Percentiles rank a stretch among this genome's conserved stretches.
These are phyloP conservation scores for Coenobita brevimanus DNA, from an alignment of 1,140 invertebrate genomes.

Conservation along the genomic window DNA sequence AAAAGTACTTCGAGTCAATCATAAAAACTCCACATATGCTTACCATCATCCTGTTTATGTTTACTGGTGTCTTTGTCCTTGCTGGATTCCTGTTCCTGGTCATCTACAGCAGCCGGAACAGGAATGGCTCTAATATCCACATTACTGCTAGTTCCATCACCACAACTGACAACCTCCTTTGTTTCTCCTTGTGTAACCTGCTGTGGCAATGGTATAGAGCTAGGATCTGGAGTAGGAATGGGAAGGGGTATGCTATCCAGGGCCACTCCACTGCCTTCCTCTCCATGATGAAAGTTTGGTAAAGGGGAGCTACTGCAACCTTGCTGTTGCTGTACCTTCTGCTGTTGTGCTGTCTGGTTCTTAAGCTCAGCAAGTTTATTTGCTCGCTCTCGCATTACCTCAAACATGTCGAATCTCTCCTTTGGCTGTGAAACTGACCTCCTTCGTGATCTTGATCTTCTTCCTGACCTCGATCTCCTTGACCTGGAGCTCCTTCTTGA, in stretches of 20 bases:
- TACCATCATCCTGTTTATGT: background rate
- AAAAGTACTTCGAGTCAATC: too few species aligned
- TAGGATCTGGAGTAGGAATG: slow-evolving; percentile 36
- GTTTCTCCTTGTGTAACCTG: background rate
- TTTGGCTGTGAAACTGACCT: slow-evolving; percentile 19
- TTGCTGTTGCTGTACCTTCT: too few species aligned
- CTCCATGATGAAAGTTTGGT: too few species aligned
- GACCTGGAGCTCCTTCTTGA: background rate
- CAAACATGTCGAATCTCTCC: slow-evolving; percentile 27
- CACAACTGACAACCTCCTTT: background rate
- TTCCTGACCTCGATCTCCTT: background rate
- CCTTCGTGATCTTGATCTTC: slow-evolving; percentile 26
- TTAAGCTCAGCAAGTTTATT: slow-evolving; percentile 9
- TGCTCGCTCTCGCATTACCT: background rate
- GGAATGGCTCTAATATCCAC: slow-evolving; percentile 17
- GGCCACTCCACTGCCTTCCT: background rate
- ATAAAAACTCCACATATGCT: too few species aligned
- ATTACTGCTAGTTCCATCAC: background rate
- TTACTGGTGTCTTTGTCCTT: background rate
- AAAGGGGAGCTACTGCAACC: too few species aligned
- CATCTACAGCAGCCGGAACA: background rate
- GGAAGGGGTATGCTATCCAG: slow-evolving; percentile 47
- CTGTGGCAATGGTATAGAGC: slow-evolving; percentile 53
- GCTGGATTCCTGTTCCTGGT: background rate
- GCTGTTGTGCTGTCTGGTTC: background rate